Conservation (phyloP, 2,113 vertebrate species). For the Corythoichthys haematopterus region DNA sequence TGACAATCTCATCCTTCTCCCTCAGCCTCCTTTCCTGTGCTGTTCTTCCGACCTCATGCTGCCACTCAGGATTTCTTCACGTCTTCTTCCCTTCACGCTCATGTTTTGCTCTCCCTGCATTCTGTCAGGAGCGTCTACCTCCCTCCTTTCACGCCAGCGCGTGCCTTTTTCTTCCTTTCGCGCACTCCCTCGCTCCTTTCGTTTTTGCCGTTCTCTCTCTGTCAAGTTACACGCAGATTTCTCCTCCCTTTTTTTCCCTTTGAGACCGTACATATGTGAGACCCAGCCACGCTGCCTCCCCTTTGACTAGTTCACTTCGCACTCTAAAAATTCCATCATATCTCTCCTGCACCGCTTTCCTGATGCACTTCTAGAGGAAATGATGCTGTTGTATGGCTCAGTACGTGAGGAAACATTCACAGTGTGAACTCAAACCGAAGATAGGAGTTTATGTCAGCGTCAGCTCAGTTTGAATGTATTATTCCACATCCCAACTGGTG, state of each 20-base stretch:
- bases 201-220: neutral
- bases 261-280: neutral
- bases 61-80: slow-evolving; percentile 19
- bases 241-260: neutral
- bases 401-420: slow-evolving; percentile 17
- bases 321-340: neutral
- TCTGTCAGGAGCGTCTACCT: slow-evolving; percentile 13
- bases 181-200: slow-evolving; percentile 8
- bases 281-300: neutral
- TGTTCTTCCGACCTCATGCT: slow-evolving; percentile 15
- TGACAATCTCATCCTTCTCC: slow-evolving; percentile 48
- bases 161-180: neutral
- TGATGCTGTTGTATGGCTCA: slow-evolving; percentile 5
- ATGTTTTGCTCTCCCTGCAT: slow-evolving; percentile 4
- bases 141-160: neutral
- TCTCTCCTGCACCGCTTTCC: neutral
- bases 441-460: slow-evolving; percentile 23
- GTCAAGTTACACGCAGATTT: slow-evolving; percentile 6
- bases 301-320: neutral
- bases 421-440: slow-evolving; percentile 24
- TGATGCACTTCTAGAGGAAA: neutral
- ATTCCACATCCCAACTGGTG: slow-evolving; percentile 41
- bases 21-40: slow-evolving; percentile 20
- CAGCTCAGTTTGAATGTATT: slow-evolving; percentile 38
- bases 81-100: slow-evolving; percentile 5